Conservation (phyloP, 2,888 invertebrate genomes). For the Nymphalis c-album region DNA sequence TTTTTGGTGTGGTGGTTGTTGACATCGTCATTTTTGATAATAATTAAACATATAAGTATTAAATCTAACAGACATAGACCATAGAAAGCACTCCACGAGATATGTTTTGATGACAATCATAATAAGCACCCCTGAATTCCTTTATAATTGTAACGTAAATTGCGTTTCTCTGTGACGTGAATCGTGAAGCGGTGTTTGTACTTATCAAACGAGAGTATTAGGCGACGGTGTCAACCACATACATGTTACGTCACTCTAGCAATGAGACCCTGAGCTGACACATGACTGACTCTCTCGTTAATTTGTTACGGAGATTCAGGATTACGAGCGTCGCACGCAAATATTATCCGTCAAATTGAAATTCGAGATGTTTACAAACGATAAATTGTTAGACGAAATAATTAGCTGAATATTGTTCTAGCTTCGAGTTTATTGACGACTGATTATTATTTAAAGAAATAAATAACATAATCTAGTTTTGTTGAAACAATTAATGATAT, state of each 20-base stretch:
- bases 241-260: constrained; percentile 56
- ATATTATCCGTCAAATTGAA: constrained; percentile 53
- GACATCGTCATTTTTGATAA: no score
- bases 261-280: constrained; percentile 63
- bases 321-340: constrained; percentile 43
- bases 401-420: neutral
- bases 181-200: constrained; percentile 29
- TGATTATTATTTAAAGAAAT: no score
- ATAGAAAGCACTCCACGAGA: neutral
- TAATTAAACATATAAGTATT: no score
- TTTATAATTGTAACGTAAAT: constrained; percentile 30
- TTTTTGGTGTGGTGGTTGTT: no score
- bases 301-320: constrained; percentile 69
- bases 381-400: neutral
- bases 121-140: constrained; percentile 27
- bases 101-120: constrained; percentile 35
- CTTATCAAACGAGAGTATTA: constrained; percentile 35
- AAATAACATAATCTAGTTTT: constrained; percentile 13
- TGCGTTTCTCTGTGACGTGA: constrained; percentile 25
- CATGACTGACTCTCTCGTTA: constrained; percentile 75
- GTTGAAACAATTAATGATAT: neutral
- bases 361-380: constrained; percentile 22
- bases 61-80: no score
- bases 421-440: neutral
- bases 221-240: constrained; percentile 42